Base-by-base conservation (phyloP, 2,797 vertebrate genomes). In the Alauda arvensis region DNA sequence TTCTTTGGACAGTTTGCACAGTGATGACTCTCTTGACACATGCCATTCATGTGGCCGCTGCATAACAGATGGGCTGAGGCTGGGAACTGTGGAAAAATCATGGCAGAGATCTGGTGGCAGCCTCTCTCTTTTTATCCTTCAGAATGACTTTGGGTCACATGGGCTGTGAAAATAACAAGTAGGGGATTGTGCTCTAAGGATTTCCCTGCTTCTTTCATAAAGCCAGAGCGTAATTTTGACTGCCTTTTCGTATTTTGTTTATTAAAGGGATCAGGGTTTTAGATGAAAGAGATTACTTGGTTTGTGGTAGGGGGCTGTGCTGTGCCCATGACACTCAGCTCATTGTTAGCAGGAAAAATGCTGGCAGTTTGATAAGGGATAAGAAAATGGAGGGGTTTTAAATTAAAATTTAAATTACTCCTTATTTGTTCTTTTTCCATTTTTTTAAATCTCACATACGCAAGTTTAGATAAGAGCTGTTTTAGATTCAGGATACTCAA, bases 51-150 rank as follows among this genome's bases (percentile, higher is more conserved):
- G 96, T 96, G 95, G 94, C 94, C 76, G 67, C 96, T 96, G 97
- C 97, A 97, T 97, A 98, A 98, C 98, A 99, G 98, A 99, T 99
- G 99, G 98, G 97, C 96, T 97, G 96, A 97, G 97, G 97, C 97
- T 97, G 97, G 97, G 97, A 97, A 98, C 97, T 98, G 97, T 97
- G 96, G 96, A 96, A 96, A 96, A 96, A 97, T 97, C 97, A 96
- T 97, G 98, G 97, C 97, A 98, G 97, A 97, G 98, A 98, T 98
- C 98, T 98, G 96, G 96, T 97, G 97, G 97, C 97, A 97, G 96
- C 96, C 92, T 95, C 96, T 87, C 95, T 85, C 96, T 97, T 97
- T 97, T 98, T 98, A 98, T 98, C 97, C 97, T 95, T 95, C 96
- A 96, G 96, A 97, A 97, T 98, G 98, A 98, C 98, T 98, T 96